These are phyloP conservation scores for Electrona antarctica DNA, from an alignment of 2,113 vertebrate species.

Conservation along the genomic window DNA sequence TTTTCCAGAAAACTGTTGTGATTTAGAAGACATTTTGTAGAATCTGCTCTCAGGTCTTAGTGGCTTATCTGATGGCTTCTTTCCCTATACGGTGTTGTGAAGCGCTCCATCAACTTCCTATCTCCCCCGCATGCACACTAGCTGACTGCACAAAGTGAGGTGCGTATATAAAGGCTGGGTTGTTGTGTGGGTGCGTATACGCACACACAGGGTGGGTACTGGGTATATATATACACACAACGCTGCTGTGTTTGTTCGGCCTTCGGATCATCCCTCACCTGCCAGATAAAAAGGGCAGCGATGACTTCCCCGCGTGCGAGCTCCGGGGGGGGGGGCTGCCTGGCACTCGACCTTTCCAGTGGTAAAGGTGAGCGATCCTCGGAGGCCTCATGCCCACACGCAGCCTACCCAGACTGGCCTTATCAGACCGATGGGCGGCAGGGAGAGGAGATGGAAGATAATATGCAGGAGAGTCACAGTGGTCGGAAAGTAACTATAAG, in stretches of 20 bases:
- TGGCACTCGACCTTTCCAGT: conserved; percentile 61
- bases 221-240: too few species aligned
- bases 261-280: conserved; percentile 46
- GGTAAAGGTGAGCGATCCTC: conserved; percentile 62
- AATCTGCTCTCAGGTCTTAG: too few species aligned
- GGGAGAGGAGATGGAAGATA: conserved; percentile 27
- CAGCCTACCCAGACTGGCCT: conserved; percentile 49
- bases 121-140: too few species aligned
- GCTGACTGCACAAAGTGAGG: not conserved
- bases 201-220: conserved; percentile 13
- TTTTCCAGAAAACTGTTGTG: too few species aligned
- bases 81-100: conserved; percentile 13
- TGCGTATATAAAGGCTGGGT: conserved; percentile 2
- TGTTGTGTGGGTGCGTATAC: conserved; percentile 32
- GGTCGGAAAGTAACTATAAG: too few species aligned
- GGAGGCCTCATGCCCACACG: conserved; percentile 32
- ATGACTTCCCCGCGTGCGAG: conserved; percentile 56
- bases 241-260: conserved; percentile 30
- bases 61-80: conserved; percentile 51
- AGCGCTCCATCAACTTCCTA: not conserved
- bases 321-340: conserved; percentile 48
- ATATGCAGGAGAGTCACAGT: too few species aligned
- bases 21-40: too few species aligned
- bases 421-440: conserved; percentile 54
- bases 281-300: conserved; percentile 66